Evolutionary conservation across 2,797 vertebrate species (phyloP), one percentile per base, ranked within the genome.

Genomic region (Arremon aurantiirostris): DNA sequence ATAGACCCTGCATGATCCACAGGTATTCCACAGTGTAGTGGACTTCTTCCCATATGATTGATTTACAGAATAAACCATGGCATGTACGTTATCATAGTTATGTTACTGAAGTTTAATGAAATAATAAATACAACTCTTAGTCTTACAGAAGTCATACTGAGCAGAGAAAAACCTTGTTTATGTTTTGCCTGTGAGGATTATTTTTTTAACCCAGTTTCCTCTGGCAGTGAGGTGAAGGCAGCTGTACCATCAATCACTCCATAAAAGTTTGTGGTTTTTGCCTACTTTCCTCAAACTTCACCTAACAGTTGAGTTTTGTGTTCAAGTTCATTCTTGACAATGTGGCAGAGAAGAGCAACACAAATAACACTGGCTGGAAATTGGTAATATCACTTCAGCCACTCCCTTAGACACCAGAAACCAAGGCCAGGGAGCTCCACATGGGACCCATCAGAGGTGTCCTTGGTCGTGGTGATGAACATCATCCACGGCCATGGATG

Each of bases 1-100:
- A 39, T 35, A 82, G 66, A n/a, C 68, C 30, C 44, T 95, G 95
- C 96, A 96, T 97, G 96, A 90, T 47, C 41, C n/a, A 60, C 42
- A 86, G 75, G 20, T 84, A 68, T 12, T 39, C 56, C 85, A 75
- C 47, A 42, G 27, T 57, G 44, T 94, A 89, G 68, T 86, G 87
- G 86, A 79, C 56, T 55, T 86, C 56, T 55, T 86, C 59, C 73
- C 65, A 7, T 86, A 32, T 16, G 64, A 71, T 60, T 0, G 1
- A 42, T 24, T 49, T 75, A 47, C 52, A 85, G 53, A 88, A 28
- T 85, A 94, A 80, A 24, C 52, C 55, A 50, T 19, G 61, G 75
- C 87, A 87, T 96, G 82, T 89, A 64, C 56, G 28, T 55, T 89
- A n/a, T 30, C 77, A 34, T 91, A 71, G 28, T 41, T 80, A 32